A percentile compares a stretch with the other conserved stretches of the same genome.
Conservation (phyloP, 2,113 vertebrate genomes). For the Dendropsophus ebraccatus region DNA sequence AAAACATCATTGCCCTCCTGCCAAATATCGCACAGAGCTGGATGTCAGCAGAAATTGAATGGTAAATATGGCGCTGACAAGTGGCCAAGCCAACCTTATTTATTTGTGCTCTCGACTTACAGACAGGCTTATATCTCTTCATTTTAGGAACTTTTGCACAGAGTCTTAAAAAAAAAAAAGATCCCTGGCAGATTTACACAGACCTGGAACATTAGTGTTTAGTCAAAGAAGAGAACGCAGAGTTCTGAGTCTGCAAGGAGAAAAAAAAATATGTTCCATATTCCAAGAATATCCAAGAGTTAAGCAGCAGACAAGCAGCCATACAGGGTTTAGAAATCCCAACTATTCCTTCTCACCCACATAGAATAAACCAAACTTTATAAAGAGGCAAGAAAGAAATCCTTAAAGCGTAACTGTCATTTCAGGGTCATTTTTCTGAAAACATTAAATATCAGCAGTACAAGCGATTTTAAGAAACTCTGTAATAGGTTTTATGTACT, state of each 20-base stretch:
- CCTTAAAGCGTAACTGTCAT: too few species aligned
- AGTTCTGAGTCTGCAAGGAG: background rate
- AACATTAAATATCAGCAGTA: too few species aligned
- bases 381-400: background rate
- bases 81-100: conserved; percentile 46
- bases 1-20: conserved; percentile 23
- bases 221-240: conserved; percentile 32
- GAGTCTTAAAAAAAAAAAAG: background rate
- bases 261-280: conserved; percentile 15
- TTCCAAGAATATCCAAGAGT: conserved; percentile 30
- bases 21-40: conserved; percentile 25
- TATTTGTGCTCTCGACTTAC: conserved; percentile 42
- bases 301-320: conserved; percentile 31
- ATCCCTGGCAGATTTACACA: conserved; percentile 6
- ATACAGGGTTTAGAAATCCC: background rate
- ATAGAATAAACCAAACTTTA: conserved; percentile 16
- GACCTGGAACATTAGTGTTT: conserved; percentile 18
- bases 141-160: background rate
- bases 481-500: too few species aligned
- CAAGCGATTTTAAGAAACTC: too few species aligned
- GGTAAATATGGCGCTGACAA: conserved; percentile 37
- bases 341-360: background rate
- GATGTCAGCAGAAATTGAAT: conserved; percentile 42
- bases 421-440: too few species aligned
- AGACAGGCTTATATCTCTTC: conserved; percentile 26